Evolutionary conservation across 2,113 vertebrate species (phyloP).

Genomic region (Cephalopterus ornatus): DNA sequence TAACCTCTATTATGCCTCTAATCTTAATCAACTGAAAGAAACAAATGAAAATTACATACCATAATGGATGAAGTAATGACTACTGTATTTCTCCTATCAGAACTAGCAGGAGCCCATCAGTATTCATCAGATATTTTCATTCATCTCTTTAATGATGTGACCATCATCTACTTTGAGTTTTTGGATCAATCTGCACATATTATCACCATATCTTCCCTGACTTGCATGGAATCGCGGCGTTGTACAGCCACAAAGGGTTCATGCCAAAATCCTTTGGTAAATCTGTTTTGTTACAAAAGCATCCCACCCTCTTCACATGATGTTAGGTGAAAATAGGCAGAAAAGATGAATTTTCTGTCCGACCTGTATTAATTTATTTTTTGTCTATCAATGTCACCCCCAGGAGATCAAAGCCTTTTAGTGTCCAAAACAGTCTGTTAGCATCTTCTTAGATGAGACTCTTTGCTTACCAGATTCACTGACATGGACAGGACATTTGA

Average conservation of each 20-base stretch:
- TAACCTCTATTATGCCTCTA: not conserved
- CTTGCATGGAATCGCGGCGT: not conserved
- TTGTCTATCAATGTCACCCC: too few relatives aligned
- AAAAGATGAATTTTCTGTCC: too few relatives aligned
- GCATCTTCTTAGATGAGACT: too few relatives aligned
- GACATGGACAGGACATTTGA: too few relatives aligned
- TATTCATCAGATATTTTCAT: not conserved
- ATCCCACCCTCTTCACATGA: not conserved
- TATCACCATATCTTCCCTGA: not conserved
- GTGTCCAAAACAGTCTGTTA: too few relatives aligned
- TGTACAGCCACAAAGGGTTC: accelerated
- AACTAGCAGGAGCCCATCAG: not conserved
- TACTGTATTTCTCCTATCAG: not conserved
- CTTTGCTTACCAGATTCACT: too few relatives aligned
- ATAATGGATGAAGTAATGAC: not conserved
- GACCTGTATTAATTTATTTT: too few relatives aligned
- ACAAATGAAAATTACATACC: not conserved
- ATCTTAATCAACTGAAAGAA: not conserved
- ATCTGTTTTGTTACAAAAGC: not conserved
- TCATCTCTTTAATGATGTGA: not conserved
- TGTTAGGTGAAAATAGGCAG: too few relatives aligned
- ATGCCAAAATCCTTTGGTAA: not conserved
- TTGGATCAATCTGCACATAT: not conserved
- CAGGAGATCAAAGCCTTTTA: too few relatives aligned
- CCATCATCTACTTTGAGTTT: not conserved